Conservation (phyloP, 2,113 vertebrate genomes). For the Heptranchias perlo region DNA sequence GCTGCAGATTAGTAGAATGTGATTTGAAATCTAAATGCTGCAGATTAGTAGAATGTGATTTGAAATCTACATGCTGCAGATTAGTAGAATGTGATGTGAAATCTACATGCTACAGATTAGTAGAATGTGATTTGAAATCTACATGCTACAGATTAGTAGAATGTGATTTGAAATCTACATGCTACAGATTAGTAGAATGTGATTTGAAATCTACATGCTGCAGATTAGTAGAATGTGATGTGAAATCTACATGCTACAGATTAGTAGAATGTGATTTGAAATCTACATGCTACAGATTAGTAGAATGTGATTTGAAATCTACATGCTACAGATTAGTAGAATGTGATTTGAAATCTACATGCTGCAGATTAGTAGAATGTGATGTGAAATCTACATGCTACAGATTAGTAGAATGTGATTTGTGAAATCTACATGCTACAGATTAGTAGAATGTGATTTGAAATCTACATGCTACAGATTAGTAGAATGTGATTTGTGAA, state of each 20-base stretch:
- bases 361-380: not conserved
- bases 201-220: not conserved
- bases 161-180: not conserved
- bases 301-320: not conserved
- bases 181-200: not conserved
- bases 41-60: not conserved
- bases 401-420: not conserved
- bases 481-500: not conserved
- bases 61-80: not conserved
- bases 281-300: not conserved
- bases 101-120: not conserved
- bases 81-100: not conserved
- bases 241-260: not conserved
- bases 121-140: not conserved
- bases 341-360: not conserved
- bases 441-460: not conserved
- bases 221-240: not conserved
- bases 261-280: not conserved
- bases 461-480: not conserved
- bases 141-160: not conserved
- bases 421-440: not conserved
- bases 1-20: not conserved
- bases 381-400: not conserved
- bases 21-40: not conserved
- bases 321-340: not conserved